Percentiles rank a stretch among this genome's conserved stretches.
These are phyloP conservation scores for Myoxocephalus aenaeus DNA, from an alignment of 2,797 vertebrate species.

Conservation along the genomic window DNA sequence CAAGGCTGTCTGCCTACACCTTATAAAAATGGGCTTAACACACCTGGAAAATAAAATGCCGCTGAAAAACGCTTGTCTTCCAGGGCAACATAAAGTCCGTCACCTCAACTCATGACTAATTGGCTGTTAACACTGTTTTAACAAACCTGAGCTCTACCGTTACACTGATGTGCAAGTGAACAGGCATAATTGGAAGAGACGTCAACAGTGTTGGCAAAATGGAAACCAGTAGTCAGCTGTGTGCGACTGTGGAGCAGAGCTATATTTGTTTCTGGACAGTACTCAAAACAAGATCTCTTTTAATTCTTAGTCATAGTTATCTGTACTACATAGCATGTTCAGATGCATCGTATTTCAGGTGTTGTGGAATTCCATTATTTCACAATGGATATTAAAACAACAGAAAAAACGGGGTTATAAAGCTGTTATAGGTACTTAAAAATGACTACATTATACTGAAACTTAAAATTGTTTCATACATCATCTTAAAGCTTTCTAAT, in stretches of 20 bases:
- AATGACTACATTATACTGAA: neutral
- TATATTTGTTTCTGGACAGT: conserved; percentile 24
- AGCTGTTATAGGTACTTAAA: neutral
- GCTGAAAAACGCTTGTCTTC: conserved; percentile 69
- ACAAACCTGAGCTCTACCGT: conserved; percentile 62
- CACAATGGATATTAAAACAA: conserved; percentile 4
- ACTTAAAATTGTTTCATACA: neutral
- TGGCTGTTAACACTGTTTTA: conserved; percentile 77
- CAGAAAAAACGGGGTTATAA: neutral
- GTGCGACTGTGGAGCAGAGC: conserved; percentile 29
- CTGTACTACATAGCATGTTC: neutral
- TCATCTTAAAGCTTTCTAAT: neutral
- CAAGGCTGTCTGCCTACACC: conserved; percentile 71
- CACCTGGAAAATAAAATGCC: conserved; percentile 76
- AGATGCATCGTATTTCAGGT: neutral
- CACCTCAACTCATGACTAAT: conserved; percentile 72
- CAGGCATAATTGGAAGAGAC: conserved; percentile 46
- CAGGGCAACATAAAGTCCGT: conserved; percentile 59
- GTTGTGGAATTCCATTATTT: neutral
- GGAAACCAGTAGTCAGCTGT: conserved; percentile 33
- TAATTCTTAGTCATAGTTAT: neutral
- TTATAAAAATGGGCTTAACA: conserved; percentile 75
- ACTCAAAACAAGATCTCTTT: neutral
- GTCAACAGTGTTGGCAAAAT: conserved; percentile 24
- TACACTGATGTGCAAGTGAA: conserved; percentile 64